Base-by-base conservation (phyloP, 2,888 invertebrate genomes). In the Griposia aprilina region DNA sequence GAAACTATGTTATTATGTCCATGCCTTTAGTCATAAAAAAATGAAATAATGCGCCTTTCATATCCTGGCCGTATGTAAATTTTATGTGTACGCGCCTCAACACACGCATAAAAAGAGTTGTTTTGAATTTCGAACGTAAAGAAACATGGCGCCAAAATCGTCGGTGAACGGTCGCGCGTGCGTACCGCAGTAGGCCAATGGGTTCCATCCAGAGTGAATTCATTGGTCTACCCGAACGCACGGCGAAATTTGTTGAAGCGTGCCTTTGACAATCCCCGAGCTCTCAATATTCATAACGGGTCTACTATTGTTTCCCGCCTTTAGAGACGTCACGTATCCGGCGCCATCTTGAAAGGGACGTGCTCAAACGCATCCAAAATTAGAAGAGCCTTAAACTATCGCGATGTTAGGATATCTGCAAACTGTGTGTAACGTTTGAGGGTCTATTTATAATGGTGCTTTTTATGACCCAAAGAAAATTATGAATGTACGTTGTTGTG, bases 231-330 rank as follows among this genome's bases (percentile, higher is more conserved):
- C 83, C 77, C 83, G 83, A 91, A 92, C 90, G 89, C 89, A 92
- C 91, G 90, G 93, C 90, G 91, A 95, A 95, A 95, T 94, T 93
- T 90, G 89, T 90, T 90, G 89, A 92, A 90, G 91, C 92, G 90
- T 93, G 91, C 91, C 87, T 91, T 92, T 92, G 92, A 91, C 90
- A 94, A 94, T 93, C 93, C 93, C 93, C 89, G 89, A 93, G 92
- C 87, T 93, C 93, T 96, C 94, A 94, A 95, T 95, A 96, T 95
- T 95, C 95, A 95, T 96, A 96, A 95, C 96, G 95, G 95, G 88
- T 91, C 87, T 62, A 84, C 94, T 92, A 95, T 96, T 95, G 96
- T 96, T 95, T 95, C 93, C 94, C 93, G 94, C 93, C 93, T 92
- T 93, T 92, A 90, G 91, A 93, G 93, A 91, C 93, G 94, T 95